These are phyloP conservation scores for Incurvaria masculella DNA, from an alignment of 2,888 invertebrate genomes.

Conservation along the genomic window DNA sequence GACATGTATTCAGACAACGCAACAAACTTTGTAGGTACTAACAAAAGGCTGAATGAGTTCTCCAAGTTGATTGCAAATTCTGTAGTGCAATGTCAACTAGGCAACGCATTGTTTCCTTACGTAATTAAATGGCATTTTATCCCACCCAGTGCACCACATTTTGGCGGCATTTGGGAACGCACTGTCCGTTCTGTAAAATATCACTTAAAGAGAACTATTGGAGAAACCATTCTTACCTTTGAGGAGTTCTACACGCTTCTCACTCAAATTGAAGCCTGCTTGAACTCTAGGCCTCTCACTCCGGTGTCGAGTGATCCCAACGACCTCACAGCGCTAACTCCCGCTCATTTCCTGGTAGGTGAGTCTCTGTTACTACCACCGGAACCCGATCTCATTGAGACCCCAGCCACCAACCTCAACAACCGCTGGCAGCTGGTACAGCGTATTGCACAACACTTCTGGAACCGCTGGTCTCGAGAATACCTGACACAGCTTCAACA, in stretches of 20 bases:
- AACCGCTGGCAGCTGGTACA: constrained; percentile 18
- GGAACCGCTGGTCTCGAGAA: constrained; percentile 17
- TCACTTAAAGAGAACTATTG: constrained; percentile 16
- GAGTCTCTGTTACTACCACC: constrained; percentile 13
- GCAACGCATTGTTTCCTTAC: neutral
- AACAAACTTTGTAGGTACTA: no score
- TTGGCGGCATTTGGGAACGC: constrained; percentile 16
- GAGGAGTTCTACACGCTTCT: constrained; percentile 17
- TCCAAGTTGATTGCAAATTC: no score
- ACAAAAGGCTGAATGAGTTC: no score
- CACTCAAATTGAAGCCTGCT: constrained; percentile 17
- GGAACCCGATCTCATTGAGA: constrained; percentile 7
- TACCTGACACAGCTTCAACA: constrained; percentile 16
- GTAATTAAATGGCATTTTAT: constrained; percentile 12
- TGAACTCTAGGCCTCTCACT: constrained; percentile 17
- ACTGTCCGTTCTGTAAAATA: constrained; percentile 14
- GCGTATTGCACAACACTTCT: constrained; percentile 18
- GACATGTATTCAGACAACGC: no score
- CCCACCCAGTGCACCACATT: constrained; percentile 13
- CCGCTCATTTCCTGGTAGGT: constrained; percentile 17
- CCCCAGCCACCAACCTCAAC: no score
- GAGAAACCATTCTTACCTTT: constrained; percentile 17
- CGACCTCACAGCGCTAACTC: constrained; percentile 16
- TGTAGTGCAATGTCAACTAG: no score
- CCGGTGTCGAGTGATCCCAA: constrained; percentile 16